Conservation (phyloP, 2,797 vertebrate species). For the Myotis pilosus region DNA sequence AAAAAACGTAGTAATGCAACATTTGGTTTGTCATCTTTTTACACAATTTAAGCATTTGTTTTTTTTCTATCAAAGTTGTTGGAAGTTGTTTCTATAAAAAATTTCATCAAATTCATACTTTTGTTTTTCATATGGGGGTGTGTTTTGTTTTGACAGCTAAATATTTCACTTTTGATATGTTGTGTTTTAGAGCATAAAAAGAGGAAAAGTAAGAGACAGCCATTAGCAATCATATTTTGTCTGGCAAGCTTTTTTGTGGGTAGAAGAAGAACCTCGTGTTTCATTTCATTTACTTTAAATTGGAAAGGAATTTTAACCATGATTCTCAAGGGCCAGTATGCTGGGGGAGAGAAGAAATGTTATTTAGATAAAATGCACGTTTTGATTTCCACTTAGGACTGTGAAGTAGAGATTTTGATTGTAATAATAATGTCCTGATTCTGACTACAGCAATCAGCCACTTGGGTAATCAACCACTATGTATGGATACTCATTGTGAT, state of each 20-base stretch:
- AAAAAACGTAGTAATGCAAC: not conserved
- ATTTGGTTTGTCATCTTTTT: not conserved
- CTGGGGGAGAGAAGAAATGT: constrained; percentile 23
- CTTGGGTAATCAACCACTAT: not conserved
- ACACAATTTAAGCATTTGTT: constrained; percentile 20
- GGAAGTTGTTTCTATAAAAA: constrained; percentile 51
- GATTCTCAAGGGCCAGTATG: constrained; percentile 69
- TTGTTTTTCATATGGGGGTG: constrained; percentile 44
- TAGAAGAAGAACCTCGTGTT: constrained; percentile 76
- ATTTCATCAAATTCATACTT: not conserved
- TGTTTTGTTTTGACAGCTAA: constrained; percentile 66
- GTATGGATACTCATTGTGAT: not conserved
- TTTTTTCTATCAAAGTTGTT: constrained; percentile 50
- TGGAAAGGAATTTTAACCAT: constrained; percentile 80
- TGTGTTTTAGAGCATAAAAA: constrained; percentile 55
- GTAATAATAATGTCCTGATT: constrained; percentile 57
- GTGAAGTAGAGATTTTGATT: constrained; percentile 46
- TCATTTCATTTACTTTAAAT: constrained; percentile 79
- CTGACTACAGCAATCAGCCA: not conserved
- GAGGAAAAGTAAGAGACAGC: constrained; percentile 45
- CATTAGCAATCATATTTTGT: constrained; percentile 52
- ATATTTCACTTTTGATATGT: constrained; percentile 61
- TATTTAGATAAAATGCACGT: constrained; percentile 71
- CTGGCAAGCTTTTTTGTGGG: constrained; percentile 71
- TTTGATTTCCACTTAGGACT: constrained; percentile 72